phyloP scores from a whole-genome alignment of 2,113 vertebrate species.

The Nothoprocta pentlandii region DNA sequence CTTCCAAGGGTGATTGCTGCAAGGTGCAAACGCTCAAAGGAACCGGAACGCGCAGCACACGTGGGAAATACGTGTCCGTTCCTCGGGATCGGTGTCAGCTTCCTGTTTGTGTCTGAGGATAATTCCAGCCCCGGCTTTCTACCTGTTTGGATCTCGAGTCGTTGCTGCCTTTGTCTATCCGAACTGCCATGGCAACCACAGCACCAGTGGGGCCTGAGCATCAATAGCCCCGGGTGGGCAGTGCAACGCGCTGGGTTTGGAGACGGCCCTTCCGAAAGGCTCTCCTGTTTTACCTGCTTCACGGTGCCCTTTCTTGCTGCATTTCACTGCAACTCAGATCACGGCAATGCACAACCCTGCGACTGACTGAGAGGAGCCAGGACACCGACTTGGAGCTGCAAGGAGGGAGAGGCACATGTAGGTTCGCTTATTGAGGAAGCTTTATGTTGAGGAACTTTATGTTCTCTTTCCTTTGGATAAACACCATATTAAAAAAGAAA shows the following conservation, averaged over 20 bases:
- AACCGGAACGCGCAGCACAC: neutral
- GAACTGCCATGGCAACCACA: constrained; percentile 45
- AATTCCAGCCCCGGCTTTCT: constrained; percentile 36
- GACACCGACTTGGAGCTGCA: neutral
- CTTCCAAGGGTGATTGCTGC: neutral
- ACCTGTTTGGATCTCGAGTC: constrained; percentile 36
- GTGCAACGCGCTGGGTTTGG: constrained; percentile 8
- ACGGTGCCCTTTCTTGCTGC: neutral
- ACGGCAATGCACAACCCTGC: neutral
- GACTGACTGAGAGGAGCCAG: neutral
- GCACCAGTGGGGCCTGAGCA: neutral
- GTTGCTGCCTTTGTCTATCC: constrained; percentile 45
- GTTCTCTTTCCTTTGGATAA: neutral
- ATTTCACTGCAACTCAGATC: neutral
- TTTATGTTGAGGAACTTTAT: neutral
- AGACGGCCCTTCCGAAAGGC: constrained; percentile 1
- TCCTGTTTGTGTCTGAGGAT: constrained; percentile 32
- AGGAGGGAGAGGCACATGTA: neutral
- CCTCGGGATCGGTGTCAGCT: constrained; percentile 28
- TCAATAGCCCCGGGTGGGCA: constrained; percentile 24
- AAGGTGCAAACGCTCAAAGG: neutral
- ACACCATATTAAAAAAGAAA: neutral
- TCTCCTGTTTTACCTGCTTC: neutral
- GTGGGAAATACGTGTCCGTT: neutral
- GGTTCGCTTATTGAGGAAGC: neutral